Percentiles rank a stretch among this genome's conserved stretches.
phyloP scores from a whole-genome alignment of 2,888 invertebrate species.

The Fissipunctia ypsillon region DNA sequence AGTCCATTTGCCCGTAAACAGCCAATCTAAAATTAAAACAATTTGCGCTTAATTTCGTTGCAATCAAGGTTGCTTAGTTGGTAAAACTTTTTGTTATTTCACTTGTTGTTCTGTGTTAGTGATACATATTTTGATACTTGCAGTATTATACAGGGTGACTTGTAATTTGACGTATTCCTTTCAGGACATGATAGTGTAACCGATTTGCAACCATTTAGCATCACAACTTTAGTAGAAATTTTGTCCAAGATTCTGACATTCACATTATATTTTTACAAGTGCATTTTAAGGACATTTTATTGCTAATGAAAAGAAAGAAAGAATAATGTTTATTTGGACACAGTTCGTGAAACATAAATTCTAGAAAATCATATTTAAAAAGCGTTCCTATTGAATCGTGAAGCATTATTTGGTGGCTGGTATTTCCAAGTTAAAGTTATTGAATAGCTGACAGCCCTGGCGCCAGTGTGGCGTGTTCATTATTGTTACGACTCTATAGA shows the following conservation, averaged over 20 bases:
- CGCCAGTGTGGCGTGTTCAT: conserved; percentile 43
- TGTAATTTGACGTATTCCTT: too few relatives aligned
- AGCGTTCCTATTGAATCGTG: conserved; percentile 6
- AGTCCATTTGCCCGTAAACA: conserved; percentile 68
- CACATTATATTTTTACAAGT: conserved; percentile 3
- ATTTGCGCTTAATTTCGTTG: conserved; percentile 66
- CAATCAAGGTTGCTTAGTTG: conserved; percentile 51
- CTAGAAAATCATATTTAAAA: conserved; percentile 20
- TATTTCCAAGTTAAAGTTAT: conserved; percentile 30
- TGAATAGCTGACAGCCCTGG: conserved; percentile 53
- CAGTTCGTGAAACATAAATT: too few relatives aligned
- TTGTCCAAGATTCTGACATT: conserved; percentile 4
- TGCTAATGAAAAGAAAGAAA: too few relatives aligned
- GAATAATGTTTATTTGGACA: too few relatives aligned
- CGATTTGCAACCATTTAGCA: too few relatives aligned
- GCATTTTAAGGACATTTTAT: conserved; percentile 22
- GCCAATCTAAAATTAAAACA: conserved; percentile 78
- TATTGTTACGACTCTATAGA: conserved; percentile 50
- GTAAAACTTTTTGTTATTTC: conserved; percentile 12
- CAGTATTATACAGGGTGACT: too few relatives aligned
- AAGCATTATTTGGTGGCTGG: conserved; percentile 32
- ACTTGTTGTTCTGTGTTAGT: neutral
- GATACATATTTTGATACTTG: neutral
- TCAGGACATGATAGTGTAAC: too few relatives aligned
- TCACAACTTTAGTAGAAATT: neutral